Percentiles rank a stretch among this genome's conserved stretches.
These are phyloP conservation scores for Halocaridina rubra DNA, from an alignment of 2,888 invertebrate genomes.

Conservation along the genomic window DNA sequence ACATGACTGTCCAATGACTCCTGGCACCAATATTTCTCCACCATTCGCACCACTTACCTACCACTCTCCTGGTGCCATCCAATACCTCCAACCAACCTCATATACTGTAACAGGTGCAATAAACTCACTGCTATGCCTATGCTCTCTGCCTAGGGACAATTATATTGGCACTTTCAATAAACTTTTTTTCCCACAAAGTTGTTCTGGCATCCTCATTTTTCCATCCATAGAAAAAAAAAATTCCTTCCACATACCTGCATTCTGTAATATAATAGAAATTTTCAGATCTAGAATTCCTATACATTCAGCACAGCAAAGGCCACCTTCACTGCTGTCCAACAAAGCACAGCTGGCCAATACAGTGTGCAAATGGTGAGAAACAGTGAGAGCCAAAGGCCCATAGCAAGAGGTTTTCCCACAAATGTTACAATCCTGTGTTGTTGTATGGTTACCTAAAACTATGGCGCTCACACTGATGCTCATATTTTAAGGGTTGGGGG, in stretches of 20 bases:
- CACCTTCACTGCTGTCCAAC: conserved; percentile 33
- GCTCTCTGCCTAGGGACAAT: conserved; percentile 51
- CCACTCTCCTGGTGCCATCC: conserved; percentile 52
- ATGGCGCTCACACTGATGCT: conserved; percentile 14
- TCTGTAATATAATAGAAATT: conserved; percentile 45
- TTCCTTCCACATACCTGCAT: conserved; percentile 30
- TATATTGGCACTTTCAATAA: conserved; percentile 58
- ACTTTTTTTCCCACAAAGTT: conserved; percentile 49
- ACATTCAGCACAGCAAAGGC: conserved; percentile 56
- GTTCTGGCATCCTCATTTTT: conserved; percentile 50
- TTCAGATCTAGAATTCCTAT: conserved; percentile 34
- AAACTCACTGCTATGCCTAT: conserved; percentile 47
- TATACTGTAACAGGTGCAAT: conserved; percentile 35
- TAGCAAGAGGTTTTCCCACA: conserved; percentile 6
- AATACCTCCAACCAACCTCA: conserved; percentile 44
- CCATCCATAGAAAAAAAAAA: conserved; percentile 13
- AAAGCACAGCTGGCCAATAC: conserved; percentile 55
- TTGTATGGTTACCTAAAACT: not conserved
- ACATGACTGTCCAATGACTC: conserved; percentile 50
- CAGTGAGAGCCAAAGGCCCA: not conserved
- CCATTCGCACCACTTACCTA: conserved; percentile 42
- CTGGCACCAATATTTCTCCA: conserved; percentile 41
- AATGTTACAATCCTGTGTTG: not conserved
- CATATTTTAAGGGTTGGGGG: not conserved
- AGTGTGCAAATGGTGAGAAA: conserved; percentile 32